Conservation (phyloP, 2,797 vertebrate genomes). For the Notoglanidium macrostoma region DNA sequence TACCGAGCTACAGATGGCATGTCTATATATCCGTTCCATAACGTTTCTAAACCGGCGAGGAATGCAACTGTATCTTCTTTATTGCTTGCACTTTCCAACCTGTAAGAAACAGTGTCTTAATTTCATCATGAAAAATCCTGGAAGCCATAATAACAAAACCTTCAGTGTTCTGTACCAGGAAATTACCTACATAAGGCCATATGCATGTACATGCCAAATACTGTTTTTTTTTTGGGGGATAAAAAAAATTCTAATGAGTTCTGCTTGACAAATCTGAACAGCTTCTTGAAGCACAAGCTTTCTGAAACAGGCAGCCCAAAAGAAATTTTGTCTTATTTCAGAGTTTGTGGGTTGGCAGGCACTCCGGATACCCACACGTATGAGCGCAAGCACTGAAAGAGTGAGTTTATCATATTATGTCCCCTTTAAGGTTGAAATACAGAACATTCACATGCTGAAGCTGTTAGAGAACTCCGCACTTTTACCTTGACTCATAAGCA, state of each 20-base stretch:
- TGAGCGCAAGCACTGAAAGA: no score
- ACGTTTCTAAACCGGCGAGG: constrained; percentile 82
- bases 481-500: constrained; percentile 43
- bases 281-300: no score
- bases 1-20: constrained; percentile 97
- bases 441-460: not conserved
- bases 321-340: no score
- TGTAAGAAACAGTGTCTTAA: constrained; percentile 60
- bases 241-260: no score
- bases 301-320: no score
- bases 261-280: no score
- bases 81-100: constrained; percentile 79
- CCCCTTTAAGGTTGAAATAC: no score
- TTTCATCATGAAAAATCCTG: not conserved
- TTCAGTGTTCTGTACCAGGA: not conserved
- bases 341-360: no score
- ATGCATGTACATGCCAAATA: not conserved
- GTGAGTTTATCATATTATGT: no score
- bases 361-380: no score
- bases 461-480: not conserved
- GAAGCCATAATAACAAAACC: constrained; percentile 1
- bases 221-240: not conserved
- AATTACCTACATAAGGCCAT: not conserved
- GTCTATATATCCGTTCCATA: constrained; percentile 95
- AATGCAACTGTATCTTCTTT: constrained; percentile 89